Conservation (phyloP, 2,797 vertebrate genomes). For the Pelodytes ibericus region DNA sequence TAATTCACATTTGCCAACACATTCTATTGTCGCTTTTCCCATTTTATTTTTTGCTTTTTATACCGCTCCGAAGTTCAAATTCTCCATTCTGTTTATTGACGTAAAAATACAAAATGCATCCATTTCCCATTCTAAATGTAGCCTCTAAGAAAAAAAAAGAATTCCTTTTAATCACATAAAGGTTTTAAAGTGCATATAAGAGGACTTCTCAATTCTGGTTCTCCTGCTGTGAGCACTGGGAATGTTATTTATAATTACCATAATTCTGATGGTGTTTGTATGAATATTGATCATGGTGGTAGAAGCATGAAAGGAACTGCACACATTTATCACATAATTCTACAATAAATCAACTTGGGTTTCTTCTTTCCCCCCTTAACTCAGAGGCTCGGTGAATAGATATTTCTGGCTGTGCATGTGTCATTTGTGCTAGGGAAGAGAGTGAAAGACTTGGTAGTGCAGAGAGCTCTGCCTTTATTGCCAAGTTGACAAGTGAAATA, state of each 20-base stretch:
- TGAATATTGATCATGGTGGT: constrained; percentile 33
- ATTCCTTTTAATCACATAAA: constrained; percentile 14
- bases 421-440: constrained; percentile 10
- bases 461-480: not conserved
- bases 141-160: not conserved
- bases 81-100: constrained; percentile 36
- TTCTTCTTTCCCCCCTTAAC: not conserved
- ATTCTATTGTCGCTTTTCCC: not conserved
- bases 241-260: constrained; percentile 42
- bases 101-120: constrained; percentile 25
- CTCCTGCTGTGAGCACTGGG: constrained; percentile 1
- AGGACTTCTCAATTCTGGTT: constrained; percentile 12
- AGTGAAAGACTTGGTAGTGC: constrained; percentile 22
- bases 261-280: constrained; percentile 28
- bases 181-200: constrained; percentile 19
- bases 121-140: constrained; percentile 6
- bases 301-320: not conserved
- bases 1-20: not conserved
- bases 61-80: not conserved
- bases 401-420: not conserved
- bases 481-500: not conserved
- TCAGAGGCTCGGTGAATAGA: not conserved
- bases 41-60: not conserved
- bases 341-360: constrained; percentile 16
- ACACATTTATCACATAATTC: constrained; percentile 13